These are phyloP conservation scores for Chaetorhynchus papuensis DNA, from an alignment of 2,113 vertebrate species.

Conservation along the genomic window DNA sequence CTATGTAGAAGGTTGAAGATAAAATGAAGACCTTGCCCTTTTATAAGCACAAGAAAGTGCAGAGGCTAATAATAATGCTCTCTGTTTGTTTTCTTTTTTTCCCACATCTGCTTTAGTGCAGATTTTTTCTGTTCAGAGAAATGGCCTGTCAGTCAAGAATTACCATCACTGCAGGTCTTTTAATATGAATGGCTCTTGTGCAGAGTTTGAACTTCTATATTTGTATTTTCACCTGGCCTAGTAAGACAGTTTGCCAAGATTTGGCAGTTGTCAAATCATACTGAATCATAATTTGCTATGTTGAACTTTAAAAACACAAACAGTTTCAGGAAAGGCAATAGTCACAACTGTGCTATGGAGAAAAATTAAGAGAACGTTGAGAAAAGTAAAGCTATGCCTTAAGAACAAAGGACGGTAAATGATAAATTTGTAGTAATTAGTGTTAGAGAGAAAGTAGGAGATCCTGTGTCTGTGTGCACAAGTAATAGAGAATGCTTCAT, in stretches of 20 bases:
- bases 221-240: background rate
- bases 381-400: background rate
- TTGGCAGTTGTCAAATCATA: background rate
- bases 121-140: background rate
- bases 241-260: background rate
- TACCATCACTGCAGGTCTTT: background rate
- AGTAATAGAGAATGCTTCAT: background rate
- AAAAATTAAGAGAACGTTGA: background rate
- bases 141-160: background rate
- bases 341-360: background rate
- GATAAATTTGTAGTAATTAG: background rate
- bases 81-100: background rate
- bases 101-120: background rate
- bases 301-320: background rate
- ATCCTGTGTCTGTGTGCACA: background rate
- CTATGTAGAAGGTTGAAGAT: background rate
- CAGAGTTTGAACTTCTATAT: background rate
- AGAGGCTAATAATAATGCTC: background rate
- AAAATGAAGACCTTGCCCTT: background rate
- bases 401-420: background rate
- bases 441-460: background rate
- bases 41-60: background rate
- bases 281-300: background rate
- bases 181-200: background rate
- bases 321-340: background rate